Evolutionary conservation across 2,888 invertebrate species (phyloP).

Genomic region (Ormyrus nitidulus): DNA sequence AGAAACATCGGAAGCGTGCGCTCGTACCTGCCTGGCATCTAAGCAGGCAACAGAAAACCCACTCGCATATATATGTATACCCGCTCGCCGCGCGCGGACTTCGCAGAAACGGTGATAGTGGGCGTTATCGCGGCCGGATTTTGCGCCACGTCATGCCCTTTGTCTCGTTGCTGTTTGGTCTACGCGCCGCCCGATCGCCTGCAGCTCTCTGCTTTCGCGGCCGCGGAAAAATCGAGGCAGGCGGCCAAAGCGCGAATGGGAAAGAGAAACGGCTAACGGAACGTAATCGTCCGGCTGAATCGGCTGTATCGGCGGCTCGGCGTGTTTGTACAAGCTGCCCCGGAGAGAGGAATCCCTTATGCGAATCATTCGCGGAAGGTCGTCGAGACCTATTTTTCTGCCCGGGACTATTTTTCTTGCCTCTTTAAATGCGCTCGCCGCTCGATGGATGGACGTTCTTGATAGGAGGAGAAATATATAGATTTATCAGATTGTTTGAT

Average conservation of each 20-base stretch:
- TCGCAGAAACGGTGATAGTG: slow-evolving; percentile 15
- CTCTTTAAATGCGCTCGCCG: no score
- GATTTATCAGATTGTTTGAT: neutral
- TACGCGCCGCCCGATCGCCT: slow-evolving; percentile 8
- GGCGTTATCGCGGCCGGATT: slow-evolving; percentile 31
- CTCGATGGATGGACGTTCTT: neutral
- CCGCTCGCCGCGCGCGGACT: neutral
- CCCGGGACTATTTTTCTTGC: no score
- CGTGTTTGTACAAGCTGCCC: no score
- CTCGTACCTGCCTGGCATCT: neutral
- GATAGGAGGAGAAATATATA: neutral
- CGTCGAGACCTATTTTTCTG: no score
- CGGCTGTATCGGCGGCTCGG: slow-evolving; percentile 51
- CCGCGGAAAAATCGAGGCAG: slow-evolving; percentile 33
- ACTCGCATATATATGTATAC: neutral
- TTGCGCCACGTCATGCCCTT: slow-evolving; percentile 45
- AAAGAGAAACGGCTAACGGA: slow-evolving; percentile 57
- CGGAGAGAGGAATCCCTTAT: no score
- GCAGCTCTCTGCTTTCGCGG: neutral
- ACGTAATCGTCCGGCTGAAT: slow-evolving; percentile 61
- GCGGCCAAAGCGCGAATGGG: slow-evolving; percentile 3
- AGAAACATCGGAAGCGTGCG: slow-evolving; percentile 1
- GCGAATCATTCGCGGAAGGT: no score
- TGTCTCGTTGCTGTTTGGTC: slow-evolving; percentile 25
- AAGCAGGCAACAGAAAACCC: no score